Evolutionary conservation across 2,797 vertebrate genomes (phyloP).

Genomic region (Myotis vivesi): DNA sequence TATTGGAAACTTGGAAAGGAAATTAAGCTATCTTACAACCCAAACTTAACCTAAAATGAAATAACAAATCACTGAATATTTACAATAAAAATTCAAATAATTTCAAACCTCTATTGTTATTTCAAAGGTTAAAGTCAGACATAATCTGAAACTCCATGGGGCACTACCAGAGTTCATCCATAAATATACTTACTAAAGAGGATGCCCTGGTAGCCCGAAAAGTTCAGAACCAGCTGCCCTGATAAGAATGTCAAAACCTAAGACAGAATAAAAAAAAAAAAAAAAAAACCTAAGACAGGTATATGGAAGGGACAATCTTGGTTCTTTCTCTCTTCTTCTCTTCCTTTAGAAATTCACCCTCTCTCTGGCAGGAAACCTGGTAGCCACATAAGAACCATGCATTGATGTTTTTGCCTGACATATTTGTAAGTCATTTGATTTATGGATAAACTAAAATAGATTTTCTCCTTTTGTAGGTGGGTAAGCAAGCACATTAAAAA

Average conservation of each 20-base stretch:
- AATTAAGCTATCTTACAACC: conserved; percentile 18
- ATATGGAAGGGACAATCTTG: background rate
- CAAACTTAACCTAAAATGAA: background rate
- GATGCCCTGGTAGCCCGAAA: background rate
- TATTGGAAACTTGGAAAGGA: background rate
- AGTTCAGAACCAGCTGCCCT: background rate
- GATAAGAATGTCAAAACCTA: background rate
- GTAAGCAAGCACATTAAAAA: conserved; percentile 99
- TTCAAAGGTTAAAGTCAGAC: background rate
- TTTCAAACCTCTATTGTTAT: conserved; percentile 20
- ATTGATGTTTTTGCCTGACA: background rate
- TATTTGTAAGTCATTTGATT: background rate
- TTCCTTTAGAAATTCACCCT: background rate
- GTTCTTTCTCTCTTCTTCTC: background rate
- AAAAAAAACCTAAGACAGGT: background rate
- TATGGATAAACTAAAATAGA: background rate
- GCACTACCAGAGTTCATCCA: background rate
- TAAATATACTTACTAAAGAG: background rate
- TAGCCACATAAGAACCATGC: background rate
- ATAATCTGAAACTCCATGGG: background rate
- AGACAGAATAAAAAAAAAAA: no score
- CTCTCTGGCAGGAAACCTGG: background rate
- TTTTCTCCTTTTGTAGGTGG: conserved; percentile 88
- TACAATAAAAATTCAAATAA: conserved; percentile 15
- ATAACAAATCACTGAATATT: conserved; percentile 22